phyloP scores from a whole-genome alignment of 1,140 invertebrate species.

The Spodoptera litura region DNA sequence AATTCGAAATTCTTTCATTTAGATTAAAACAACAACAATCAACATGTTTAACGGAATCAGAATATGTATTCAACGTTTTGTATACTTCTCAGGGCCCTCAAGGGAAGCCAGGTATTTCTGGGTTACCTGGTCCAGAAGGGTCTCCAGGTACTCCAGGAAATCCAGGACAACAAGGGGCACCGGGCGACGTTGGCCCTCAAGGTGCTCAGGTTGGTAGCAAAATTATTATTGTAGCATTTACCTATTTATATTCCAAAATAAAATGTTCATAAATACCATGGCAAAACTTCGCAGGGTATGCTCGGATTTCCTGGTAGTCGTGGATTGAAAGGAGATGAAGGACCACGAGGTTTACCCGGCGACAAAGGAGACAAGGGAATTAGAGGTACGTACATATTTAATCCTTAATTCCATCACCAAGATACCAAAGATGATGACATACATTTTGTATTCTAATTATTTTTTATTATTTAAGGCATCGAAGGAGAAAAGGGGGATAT shows the following conservation, averaged over 20 bases:
- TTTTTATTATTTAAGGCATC: conserved; percentile 78
- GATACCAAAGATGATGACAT: neutral
- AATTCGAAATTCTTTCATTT: neutral
- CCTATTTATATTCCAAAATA: neutral
- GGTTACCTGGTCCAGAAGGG: conserved; percentile 91
- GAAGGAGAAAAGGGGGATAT: conserved; percentile 93
- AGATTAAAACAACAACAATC: too few species aligned
- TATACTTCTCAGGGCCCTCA: conserved; percentile 87
- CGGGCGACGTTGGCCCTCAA: conserved; percentile 89
- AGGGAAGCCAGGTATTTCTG: conserved; percentile 91
- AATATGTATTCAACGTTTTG: neutral
- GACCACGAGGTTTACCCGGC: conserved; percentile 89
- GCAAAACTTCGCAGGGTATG: conserved; percentile 84
- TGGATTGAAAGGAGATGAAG: conserved; percentile 92
- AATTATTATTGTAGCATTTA: neutral
- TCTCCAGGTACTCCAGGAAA: conserved; percentile 91
- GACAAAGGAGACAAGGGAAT: conserved; percentile 86
- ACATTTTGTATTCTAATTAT: neutral
- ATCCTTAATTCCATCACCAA: neutral
- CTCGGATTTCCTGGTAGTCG: conserved; percentile 91
- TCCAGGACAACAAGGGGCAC: conserved; percentile 88
- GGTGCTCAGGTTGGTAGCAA: conserved; percentile 87
- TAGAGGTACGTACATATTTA: conserved; percentile 65
- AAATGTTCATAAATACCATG: neutral
- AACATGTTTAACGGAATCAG: neutral